A percentile compares a stretch with the other conserved stretches of the same genome.
These are phyloP conservation scores for Helogale parvula DNA, from an alignment of 2,113 vertebrate species.

Conservation along the genomic window DNA sequence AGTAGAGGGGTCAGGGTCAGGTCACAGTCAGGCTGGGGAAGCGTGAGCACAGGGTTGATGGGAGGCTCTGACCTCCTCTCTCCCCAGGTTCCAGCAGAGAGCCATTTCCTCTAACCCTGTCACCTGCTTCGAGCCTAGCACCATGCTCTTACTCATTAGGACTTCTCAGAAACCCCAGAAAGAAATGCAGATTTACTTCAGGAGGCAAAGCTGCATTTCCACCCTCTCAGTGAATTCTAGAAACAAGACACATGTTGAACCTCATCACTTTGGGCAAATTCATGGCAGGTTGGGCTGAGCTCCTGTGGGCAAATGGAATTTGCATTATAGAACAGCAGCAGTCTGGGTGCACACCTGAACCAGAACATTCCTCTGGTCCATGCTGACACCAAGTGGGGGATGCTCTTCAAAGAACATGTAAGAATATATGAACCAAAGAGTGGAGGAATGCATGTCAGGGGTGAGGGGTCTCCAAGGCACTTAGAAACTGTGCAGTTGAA, in stretches of 20 bases:
- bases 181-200: neutral
- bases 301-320: neutral
- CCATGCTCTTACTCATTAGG: neutral
- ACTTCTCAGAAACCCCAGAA: neutral
- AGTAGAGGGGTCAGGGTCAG: neutral
- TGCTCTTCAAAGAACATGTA: neutral
- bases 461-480: neutral
- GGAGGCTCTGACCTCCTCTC: neutral
- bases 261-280: neutral
- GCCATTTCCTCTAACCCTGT: neutral
- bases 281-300: neutral
- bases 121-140: neutral
- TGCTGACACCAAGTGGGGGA: rapidly evolving
- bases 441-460: rapidly evolving
- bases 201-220: no score
- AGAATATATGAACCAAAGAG: neutral
- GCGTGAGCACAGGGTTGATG: neutral
- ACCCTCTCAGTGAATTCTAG: neutral
- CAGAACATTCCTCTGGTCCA: neutral
- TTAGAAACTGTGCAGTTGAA: neutral
- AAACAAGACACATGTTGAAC: neutral
- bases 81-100: neutral
- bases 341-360: no score
- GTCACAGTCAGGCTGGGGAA: neutral
- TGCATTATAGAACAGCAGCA: neutral